Conservation (phyloP, 1,140 invertebrate species). For the Oncopodura yosiiana region DNA sequence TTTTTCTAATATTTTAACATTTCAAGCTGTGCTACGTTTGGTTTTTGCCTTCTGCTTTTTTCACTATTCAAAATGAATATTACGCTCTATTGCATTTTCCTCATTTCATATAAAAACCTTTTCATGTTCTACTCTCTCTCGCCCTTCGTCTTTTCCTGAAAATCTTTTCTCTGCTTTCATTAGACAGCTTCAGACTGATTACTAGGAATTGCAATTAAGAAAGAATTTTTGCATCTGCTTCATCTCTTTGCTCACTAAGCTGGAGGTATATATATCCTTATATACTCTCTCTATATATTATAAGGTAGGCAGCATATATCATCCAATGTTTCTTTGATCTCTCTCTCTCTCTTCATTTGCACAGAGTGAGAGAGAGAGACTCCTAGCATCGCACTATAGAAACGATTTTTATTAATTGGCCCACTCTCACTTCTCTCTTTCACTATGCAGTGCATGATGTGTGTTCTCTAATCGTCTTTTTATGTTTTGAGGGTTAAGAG, state of each 20-base stretch:
- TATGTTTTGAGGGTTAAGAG: conserved; percentile 20
- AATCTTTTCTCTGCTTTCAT: too few relatives aligned
- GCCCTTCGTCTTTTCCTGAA: too few relatives aligned
- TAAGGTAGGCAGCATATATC: background rate
- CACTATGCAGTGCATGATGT: conserved; percentile 7
- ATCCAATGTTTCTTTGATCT: conserved; percentile 13
- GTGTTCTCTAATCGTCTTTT: conserved; percentile 31
- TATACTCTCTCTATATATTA: background rate
- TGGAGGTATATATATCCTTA: background rate
- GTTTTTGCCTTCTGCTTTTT: too few relatives aligned
- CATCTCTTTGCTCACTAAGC: background rate
- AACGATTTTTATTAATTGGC: conserved; percentile 32
- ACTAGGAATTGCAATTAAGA: conserved; percentile 32
- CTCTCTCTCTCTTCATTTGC: conserved; percentile 28
- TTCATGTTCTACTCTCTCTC: too few relatives aligned
- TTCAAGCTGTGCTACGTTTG: too few relatives aligned
- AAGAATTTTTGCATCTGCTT: conserved; percentile 28
- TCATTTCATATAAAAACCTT: too few relatives aligned
- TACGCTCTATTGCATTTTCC: too few relatives aligned
- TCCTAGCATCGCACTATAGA: background rate
- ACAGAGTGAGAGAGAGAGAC: conserved; percentile 20
- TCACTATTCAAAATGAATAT: too few relatives aligned
- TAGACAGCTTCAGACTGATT: conserved; percentile 10
- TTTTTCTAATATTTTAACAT: too few relatives aligned
- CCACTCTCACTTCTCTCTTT: conserved; percentile 13